A percentile compares a stretch with the other conserved stretches of the same genome.
Conservation (phyloP, 2,888 invertebrate genomes). For the Orgyia antiqua region DNA sequence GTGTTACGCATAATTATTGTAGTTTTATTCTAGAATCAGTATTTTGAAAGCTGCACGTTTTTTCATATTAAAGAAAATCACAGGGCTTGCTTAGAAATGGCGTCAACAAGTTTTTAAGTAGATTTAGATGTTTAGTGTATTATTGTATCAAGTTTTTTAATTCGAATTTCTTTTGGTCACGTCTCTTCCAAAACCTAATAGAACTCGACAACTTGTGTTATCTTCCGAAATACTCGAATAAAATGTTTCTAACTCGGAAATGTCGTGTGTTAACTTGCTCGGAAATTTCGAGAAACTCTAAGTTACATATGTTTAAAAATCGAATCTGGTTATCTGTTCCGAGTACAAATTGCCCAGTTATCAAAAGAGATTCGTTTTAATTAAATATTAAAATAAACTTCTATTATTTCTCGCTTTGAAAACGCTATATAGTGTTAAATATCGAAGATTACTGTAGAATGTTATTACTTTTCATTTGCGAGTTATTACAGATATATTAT, state of each 20-base stretch:
- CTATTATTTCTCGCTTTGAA: slow-evolving; percentile 53
- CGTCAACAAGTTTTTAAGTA: slow-evolving; percentile 36
- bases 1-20: slow-evolving; percentile 5
- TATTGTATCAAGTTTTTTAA: slow-evolving; percentile 25
- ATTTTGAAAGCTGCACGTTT: slow-evolving; percentile 34
- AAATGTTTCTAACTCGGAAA: too few species aligned
- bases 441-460: slow-evolving; percentile 51
- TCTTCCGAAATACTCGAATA: too few species aligned
- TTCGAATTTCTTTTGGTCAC: slow-evolving; percentile 24
- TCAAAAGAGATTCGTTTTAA: slow-evolving; percentile 26
- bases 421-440: slow-evolving; percentile 21
- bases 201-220: background rate
- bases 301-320: too few species aligned
- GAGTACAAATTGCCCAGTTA: slow-evolving; percentile 3
- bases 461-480: slow-evolving; percentile 26
- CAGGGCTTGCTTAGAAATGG: slow-evolving; percentile 34
- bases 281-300: slow-evolving; percentile 8
- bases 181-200: background rate
- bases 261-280: too few species aligned
- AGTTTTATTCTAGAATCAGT: slow-evolving; percentile 33
- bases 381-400: slow-evolving; percentile 16
- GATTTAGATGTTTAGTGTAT: slow-evolving; percentile 35
- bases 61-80: slow-evolving; percentile 29
- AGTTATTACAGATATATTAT: slow-evolving; percentile 41
- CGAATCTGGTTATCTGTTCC: too few species aligned